Evolutionary conservation across 2,797 vertebrate genomes (phyloP).

Genomic region (Oryzias dopingdopingensis): DNA sequence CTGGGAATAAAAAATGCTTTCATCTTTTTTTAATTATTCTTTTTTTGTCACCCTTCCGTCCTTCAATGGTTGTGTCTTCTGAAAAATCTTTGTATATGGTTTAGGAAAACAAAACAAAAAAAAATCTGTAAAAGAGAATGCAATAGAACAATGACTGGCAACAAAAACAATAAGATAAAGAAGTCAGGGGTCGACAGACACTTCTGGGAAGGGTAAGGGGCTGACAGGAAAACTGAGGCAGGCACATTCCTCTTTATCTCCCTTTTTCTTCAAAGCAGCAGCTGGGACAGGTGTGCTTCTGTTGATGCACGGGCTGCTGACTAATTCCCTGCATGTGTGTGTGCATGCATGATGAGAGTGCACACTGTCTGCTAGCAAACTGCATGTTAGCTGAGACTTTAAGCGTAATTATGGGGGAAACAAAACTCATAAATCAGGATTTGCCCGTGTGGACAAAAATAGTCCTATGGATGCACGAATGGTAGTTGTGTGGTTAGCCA

Average conservation of each 20-base stretch:
- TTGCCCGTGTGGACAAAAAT: slow-evolving; percentile 49
- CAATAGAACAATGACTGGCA: slow-evolving; percentile 24
- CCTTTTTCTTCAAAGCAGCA: slow-evolving; percentile 75
- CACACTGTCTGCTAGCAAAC: slow-evolving; percentile 37
- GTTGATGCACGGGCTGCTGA: slow-evolving; percentile 64
- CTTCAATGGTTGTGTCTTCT: too few species aligned
- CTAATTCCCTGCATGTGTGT: slow-evolving; percentile 43
- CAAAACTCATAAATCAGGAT: slow-evolving; percentile 42
- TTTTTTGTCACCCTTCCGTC: too few species aligned
- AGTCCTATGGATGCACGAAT: slow-evolving; percentile 33
- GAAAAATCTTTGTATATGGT: neutral
- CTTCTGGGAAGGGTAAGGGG: slow-evolving; percentile 35
- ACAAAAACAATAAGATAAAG: slow-evolving; percentile 41
- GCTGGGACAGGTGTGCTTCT: slow-evolving; percentile 82
- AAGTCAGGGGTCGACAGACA: slow-evolving; percentile 24
- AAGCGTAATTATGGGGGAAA: slow-evolving; percentile 51
- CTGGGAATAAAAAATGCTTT: too few species aligned
- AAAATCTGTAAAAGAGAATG: neutral
- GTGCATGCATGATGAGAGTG: slow-evolving; percentile 61
- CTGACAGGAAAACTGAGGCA: slow-evolving; percentile 54
- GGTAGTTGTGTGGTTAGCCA: slow-evolving; percentile 18
- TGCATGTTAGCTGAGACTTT: slow-evolving; percentile 44
- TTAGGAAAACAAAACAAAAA: neutral
- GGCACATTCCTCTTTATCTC: slow-evolving; percentile 64
- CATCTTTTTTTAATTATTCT: too few species aligned